Evolutionary conservation across 2,113 vertebrate species (phyloP).

Genomic region (Rallus limicola): DNA sequence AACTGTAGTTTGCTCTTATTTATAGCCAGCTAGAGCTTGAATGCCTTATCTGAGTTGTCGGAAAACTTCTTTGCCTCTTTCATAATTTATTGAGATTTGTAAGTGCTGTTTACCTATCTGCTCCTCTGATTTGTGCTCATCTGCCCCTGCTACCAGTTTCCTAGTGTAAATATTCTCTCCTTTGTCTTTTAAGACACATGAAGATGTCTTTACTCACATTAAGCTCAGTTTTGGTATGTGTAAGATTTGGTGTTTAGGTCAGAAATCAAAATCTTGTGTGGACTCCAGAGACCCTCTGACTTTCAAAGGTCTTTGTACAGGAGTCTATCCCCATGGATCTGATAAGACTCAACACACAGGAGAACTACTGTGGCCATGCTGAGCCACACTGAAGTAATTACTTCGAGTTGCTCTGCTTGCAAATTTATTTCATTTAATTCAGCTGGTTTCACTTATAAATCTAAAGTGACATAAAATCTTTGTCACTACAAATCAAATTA

Average conservation of each 20-base stretch:
- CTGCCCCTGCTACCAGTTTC: not conserved
- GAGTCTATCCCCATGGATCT: not conserved
- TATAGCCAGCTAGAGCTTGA: not conserved
- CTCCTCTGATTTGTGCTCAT: not conserved
- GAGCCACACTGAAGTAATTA: not conserved
- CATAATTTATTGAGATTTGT: not conserved
- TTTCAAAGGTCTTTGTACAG: not conserved
- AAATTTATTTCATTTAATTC: slow-evolving; percentile 29
- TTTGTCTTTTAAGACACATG: not conserved
- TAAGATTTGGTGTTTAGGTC: not conserved
- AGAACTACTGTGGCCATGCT: not conserved
- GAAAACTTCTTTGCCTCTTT: not conserved
- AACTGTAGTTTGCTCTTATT: not conserved
- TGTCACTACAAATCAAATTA: slow-evolving; percentile 23
- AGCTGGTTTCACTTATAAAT: slow-evolving; percentile 16
- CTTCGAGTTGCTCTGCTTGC: not conserved
- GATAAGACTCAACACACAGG: not conserved
- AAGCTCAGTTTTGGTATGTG: not conserved
- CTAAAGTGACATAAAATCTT: slow-evolving; percentile 21
- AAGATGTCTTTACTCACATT: not conserved
- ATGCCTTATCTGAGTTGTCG: not conserved
- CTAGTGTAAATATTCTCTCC: not conserved
- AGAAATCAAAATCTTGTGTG: not conserved
- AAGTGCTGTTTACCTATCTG: not conserved
- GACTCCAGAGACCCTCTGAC: not conserved